Evolutionary conservation across 2,888 invertebrate genomes (phyloP).

Genomic region (Anarsia innoxiella): DNA sequence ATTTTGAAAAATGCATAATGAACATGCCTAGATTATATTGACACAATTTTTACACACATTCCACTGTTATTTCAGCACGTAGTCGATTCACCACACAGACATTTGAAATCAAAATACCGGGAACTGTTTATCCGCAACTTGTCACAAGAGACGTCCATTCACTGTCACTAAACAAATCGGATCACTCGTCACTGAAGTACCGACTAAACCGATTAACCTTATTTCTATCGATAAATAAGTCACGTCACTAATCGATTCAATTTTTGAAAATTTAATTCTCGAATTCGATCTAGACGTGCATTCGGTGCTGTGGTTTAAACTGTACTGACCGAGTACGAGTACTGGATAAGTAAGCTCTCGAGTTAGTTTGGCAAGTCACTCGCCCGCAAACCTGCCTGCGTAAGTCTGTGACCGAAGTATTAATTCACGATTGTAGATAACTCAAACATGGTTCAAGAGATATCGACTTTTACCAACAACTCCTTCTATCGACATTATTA

Average conservation of each 20-base stretch:
- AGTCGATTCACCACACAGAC: constrained; percentile 2
- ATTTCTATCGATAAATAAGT: constrained; percentile 29
- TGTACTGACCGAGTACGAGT: constrained; percentile 26
- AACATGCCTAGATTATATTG: too few relatives aligned
- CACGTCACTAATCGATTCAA: constrained; percentile 19
- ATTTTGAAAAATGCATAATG: too few relatives aligned
- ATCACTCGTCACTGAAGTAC: constrained; percentile 28
- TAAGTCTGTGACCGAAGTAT: constrained; percentile 39
- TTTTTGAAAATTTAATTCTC: constrained; percentile 38
- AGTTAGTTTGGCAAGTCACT: constrained; percentile 7
- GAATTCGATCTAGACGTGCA: constrained; percentile 22
- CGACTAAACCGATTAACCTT: constrained; percentile 27
- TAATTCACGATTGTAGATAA: constrained; percentile 54
- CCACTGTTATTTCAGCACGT: too few relatives aligned
- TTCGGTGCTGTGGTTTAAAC: neutral
- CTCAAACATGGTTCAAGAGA: too few relatives aligned
- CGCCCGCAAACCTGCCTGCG: constrained; percentile 15
- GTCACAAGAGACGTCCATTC: constrained; percentile 24
- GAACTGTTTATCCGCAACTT: constrained; percentile 24
- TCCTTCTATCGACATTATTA: too few relatives aligned
- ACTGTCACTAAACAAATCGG: constrained; percentile 30
- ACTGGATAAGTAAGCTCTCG: constrained; percentile 37
- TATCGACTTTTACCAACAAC: too few relatives aligned
- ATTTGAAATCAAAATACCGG: constrained; percentile 16
- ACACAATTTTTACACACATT: too few relatives aligned